Conservation (phyloP, 2,113 vertebrate species). For the Myxocyprinus asiaticus region DNA sequence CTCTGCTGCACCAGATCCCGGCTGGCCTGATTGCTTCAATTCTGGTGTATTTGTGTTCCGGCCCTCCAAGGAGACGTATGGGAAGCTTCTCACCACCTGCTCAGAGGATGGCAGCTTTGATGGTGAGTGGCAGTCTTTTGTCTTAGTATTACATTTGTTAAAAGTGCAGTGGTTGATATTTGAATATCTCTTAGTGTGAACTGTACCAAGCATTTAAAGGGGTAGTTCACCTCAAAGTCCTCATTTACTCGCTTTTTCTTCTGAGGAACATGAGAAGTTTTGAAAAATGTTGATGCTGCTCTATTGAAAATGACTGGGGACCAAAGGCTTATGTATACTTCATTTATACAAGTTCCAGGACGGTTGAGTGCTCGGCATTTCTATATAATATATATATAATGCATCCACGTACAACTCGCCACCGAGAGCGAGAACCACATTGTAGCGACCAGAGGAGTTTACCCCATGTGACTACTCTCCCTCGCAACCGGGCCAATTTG, state of each 20-base stretch:
- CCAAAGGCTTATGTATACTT: too few relatives aligned
- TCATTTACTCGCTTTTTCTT: too few relatives aligned
- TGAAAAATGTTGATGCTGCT: background rate
- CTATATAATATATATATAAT: too few relatives aligned
- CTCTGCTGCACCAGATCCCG: conserved; percentile 94
- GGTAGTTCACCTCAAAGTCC: background rate
- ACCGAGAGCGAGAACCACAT: too few relatives aligned
- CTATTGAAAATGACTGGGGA: too few relatives aligned
- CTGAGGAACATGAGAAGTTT: background rate
- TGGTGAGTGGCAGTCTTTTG: conserved; percentile 72
- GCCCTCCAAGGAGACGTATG: conserved; percentile 88
- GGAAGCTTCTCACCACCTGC: conserved; percentile 81
- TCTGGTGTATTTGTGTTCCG: conserved; percentile 93
- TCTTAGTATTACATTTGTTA: background rate
- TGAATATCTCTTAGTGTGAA: background rate
- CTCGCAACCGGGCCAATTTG: too few relatives aligned
- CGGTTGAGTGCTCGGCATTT: too few relatives aligned
- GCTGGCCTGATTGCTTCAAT: conserved; percentile 99
- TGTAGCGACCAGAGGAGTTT: too few relatives aligned
- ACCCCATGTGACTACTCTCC: too few relatives aligned
- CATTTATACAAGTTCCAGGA: too few relatives aligned
- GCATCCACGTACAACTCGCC: too few relatives aligned
- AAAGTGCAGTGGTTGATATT: background rate
- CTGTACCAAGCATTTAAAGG: background rate
- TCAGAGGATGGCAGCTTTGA: conserved; percentile 94